These are phyloP conservation scores for Drosophila burlai DNA, from an alignment of 1,140 invertebrate species.

Conservation along the genomic window DNA sequence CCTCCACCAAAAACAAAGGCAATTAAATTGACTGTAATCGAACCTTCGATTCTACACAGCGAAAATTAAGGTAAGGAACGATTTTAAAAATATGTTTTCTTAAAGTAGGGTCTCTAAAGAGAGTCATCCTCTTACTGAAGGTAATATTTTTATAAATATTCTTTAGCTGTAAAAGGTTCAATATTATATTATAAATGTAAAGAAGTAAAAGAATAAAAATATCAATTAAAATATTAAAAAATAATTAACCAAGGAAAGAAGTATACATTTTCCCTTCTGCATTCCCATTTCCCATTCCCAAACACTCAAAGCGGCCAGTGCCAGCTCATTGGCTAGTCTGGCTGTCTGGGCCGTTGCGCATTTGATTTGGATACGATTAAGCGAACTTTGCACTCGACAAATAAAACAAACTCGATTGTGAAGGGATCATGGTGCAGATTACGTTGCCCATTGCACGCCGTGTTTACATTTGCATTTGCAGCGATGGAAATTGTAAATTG, in stretches of 20 bases:
- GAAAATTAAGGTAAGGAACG: neutral
- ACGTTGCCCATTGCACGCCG: conserved; percentile 44
- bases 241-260: too few relatives aligned
- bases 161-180: too few relatives aligned
- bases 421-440: conserved; percentile 59
- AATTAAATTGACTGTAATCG: conserved; percentile 27
- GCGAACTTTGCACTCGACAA: conserved; percentile 65
- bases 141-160: too few relatives aligned
- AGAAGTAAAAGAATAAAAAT: too few relatives aligned
- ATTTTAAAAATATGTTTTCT: too few relatives aligned
- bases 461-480: conserved; percentile 70
- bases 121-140: too few relatives aligned
- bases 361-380: conserved; percentile 75
- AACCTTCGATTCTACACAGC: neutral
- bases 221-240: too few relatives aligned
- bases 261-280: neutral
- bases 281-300: neutral
- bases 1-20: conserved; percentile 8
- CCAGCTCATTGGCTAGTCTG: conserved; percentile 19
- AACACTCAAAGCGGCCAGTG: neutral
- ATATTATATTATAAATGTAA: too few relatives aligned
- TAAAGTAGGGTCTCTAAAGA: too few relatives aligned
- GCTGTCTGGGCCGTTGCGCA: conserved; percentile 29
- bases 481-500: conserved; percentile 57
- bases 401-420: conserved; percentile 37